Percentiles rank a stretch among this genome's conserved stretches.
Evolutionary conservation across 1,140 invertebrate genomes (phyloP).

Genomic region (Heliconius eleuchia): DNA sequence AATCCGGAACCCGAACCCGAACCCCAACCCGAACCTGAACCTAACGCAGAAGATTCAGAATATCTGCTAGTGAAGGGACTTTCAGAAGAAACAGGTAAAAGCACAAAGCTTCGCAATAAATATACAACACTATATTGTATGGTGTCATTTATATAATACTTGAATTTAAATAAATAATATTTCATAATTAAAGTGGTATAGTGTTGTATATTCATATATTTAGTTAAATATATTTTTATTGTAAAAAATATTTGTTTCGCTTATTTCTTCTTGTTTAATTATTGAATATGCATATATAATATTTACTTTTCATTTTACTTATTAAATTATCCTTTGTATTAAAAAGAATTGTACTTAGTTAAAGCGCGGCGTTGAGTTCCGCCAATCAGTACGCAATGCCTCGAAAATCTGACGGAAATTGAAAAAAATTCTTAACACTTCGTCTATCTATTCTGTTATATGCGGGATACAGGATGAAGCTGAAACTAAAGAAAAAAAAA

Average conservation of each 20-base stretch:
- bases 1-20: constrained; percentile 74
- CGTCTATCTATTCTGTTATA: too few relatives aligned
- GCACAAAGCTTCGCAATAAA: constrained; percentile 54
- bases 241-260: neutral
- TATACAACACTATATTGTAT: neutral
- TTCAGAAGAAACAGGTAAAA: constrained; percentile 73
- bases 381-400: too few relatives aligned
- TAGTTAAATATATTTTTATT: neutral
- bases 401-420: too few relatives aligned
- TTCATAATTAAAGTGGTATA: neutral
- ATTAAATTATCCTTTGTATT: too few relatives aligned
- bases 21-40: constrained; percentile 73
- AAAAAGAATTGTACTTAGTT: too few relatives aligned
- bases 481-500: too few relatives aligned
- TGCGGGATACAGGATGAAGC: too few relatives aligned
- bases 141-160: neutral
- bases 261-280: neutral
- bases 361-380: too few relatives aligned
- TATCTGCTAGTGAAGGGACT: constrained; percentile 75
- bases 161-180: neutral
- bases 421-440: too few relatives aligned
- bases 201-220: neutral
- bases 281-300: neutral
- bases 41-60: constrained; percentile 72
- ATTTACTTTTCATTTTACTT: neutral